Evolutionary conservation across 2,797 vertebrate genomes (phyloP), one percentile per base, ranked within the genome.

Genomic region (Melanogrammus aeglefinus): DNA sequence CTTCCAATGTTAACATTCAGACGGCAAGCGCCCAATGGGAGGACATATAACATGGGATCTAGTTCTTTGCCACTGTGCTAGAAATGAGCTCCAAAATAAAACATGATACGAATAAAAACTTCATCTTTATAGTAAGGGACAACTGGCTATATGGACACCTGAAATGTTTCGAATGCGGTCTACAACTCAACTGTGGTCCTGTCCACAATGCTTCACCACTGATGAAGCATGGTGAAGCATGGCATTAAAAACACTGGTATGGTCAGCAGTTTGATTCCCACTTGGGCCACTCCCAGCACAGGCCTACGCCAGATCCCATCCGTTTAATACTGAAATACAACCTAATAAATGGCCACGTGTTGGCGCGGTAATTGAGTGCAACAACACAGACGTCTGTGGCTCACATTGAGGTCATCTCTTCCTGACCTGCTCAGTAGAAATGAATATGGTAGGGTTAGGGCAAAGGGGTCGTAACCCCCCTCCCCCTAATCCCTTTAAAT

Each of bases 391-490:
- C 77, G 81, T 76, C 27, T 63, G 27, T 78, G 77, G 84, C 79
- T 78, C 86, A 31, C 89, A 82, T 91, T 73, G 2, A 51, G 85
- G 89, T 92, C 80, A 75, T 81, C 88, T 81, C 88, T 80, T 69
- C 6, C 0, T 80, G 87, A 91, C 88, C 89, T 85, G 78, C 69
- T 73, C 76, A 76, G 78, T 69, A 33, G 73, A 86, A 87, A 84
- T 79, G 78, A 75, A 24, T 6, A 16, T 27, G 36, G 79, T 73
- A 39, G 38, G 38, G 38, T 7, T 2, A 39, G 38, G 38, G 36
- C 41, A 12, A 12, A 10, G 10, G 57, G 77, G 80, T 80, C 82
- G 78, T 77, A 85, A 89, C 80, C 31, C 31, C 29, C 31, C 83
- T 75, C 79, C 18, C 76, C 77, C 82, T 80, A 88, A 89, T 88